Evolutionary conservation across 2,113 vertebrate species (phyloP).

Genomic region (Leucopsar rothschildi): DNA sequence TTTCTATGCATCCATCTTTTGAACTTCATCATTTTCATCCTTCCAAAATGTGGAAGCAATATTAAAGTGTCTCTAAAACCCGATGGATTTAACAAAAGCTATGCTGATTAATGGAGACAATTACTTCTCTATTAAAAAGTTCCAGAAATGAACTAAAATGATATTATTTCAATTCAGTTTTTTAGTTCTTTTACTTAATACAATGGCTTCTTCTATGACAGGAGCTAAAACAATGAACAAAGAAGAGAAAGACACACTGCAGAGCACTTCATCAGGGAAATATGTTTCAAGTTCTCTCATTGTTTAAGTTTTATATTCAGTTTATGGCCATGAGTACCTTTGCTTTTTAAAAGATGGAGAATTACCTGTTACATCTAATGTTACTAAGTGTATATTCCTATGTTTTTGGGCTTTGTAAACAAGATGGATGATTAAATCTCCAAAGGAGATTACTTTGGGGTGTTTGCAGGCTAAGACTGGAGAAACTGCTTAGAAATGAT

Average conservation of each 20-base stretch:
- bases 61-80: neutral
- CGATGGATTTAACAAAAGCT: neutral
- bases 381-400: neutral
- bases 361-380: neutral
- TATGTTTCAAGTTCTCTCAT: neutral
- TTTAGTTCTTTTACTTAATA: neutral
- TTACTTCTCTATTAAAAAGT: neutral
- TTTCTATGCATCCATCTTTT: neutral
- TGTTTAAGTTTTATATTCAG: neutral
- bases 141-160: neutral
- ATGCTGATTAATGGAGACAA: conserved; percentile 18
- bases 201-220: neutral
- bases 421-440: neutral
- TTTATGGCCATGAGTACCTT: neutral
- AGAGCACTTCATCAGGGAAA: neutral
- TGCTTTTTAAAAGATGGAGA: neutral
- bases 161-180: neutral
- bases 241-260: neutral
- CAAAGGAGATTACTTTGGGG: neutral
- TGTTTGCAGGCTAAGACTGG: neutral
- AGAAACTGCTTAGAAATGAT: neutral
- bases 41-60: neutral
- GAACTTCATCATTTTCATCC: neutral
- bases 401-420: neutral
- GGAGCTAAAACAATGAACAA: neutral